Base-by-base conservation (phyloP, 2,113 vertebrate species). In the Sylvia atricapilla region DNA sequence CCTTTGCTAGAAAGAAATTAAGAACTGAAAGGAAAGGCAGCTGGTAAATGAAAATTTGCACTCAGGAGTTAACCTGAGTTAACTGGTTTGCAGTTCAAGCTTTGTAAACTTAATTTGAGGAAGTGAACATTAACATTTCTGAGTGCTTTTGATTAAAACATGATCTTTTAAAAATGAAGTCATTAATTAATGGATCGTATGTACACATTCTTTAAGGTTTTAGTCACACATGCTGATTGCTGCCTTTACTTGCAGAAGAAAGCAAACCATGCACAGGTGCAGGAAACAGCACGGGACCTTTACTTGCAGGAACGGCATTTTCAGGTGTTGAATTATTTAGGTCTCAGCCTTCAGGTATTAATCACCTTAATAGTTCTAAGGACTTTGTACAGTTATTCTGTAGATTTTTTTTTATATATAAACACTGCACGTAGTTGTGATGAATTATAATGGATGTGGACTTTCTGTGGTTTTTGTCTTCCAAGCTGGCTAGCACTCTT, bases 21-120 rank as follows among this genome's bases (percentile, higher is more conserved):
- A 80, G 93, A 94, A 78, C 59, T 86, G 84, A 75, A 91, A 90
- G 83, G 43, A 76, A 84, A 96, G 87, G 47, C 80, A 94, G 64
- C 30, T 85, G 39, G 27, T 37, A 90, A 91, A 59, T 63, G 35
- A 77, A 86, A 91, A 93, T 43, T 41, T 33, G 68, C 33, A 28
- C 49, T 88, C 28, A 3, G 52, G 64, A 81, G 23, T 37, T 84
- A 55, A 77, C 50, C 30, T 81, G n/a, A n/a, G n/a, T n/a, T n/a
- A n/a, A n/a, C n/a, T n/a, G 52, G 28, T 91, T 50, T 43, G 46
- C 60, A 88, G 55, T 50, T 81, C 50, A 62, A 53, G 39, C 64
- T 69, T 90, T 8, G 0, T 49, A 64, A 90, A 84, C 23, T 43
- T 53, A 23, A 62, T 41, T 28, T 43, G 50, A 77, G 70, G 39